Evolutionary conservation across 2,113 vertebrate genomes (phyloP), one percentile per base, ranked within the genome.

Genomic region (Damaliscus lunatus): DNA sequence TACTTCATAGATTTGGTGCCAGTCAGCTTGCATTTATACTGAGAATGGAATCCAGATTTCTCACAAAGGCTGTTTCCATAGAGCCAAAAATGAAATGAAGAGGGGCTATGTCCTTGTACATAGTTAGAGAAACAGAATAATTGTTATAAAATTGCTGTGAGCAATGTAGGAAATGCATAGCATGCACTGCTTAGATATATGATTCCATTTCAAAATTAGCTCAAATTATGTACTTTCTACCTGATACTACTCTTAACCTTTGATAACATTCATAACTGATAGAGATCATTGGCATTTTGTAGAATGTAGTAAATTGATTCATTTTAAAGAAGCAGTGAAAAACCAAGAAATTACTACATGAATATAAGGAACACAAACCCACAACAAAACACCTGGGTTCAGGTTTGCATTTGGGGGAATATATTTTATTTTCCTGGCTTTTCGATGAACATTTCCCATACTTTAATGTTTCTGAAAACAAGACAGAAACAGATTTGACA

Each of bases 1-100:
- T 74, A 87, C 88, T 98, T 89, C 91, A 91, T 89, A 84, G 77
- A 94, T 53, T 87, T 80, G 14, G 67, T 91, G 81, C 90, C 94
- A 95, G 88, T 94, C 88, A 91, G 90, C 48, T 83, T 93, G 85
- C 71, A 91, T 97, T 97, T 96, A 86, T 40, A 57, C 25, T 57
- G 71, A 86, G 59, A 86, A 91, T 55, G 31, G 12, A 95, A 89
- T 92, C 86, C 92, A 98, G 90, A 87, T 93, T 91, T 62, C 64
- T 94, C 59, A 84, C 90, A 97, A 92, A 94, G 88, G 64, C 88
- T 12, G 6, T 84, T 96, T 92, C 33, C 52, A 83, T 6, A 78
- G 21, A 98, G 81, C 50, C 90, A 94, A 89, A 43, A 94, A 12
- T 78, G 50, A 97, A 97, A 97, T 27, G 77, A 93, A 92, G 77